A percentile compares a stretch with the other conserved stretches of the same genome.
phyloP scores from a whole-genome alignment of 2,113 vertebrate genomes.

The Sterrhoptilus dennistouni region DNA sequence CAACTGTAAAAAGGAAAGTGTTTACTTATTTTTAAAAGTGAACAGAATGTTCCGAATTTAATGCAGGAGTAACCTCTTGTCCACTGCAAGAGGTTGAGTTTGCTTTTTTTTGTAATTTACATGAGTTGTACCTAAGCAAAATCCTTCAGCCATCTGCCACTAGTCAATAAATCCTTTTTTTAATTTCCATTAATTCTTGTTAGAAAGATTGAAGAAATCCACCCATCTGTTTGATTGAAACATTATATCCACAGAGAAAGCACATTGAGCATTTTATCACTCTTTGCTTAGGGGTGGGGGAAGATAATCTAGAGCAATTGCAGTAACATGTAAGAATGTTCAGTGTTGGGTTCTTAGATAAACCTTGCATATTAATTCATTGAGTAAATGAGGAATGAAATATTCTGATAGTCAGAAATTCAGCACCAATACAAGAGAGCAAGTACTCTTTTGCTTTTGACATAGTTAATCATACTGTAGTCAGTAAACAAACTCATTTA shows the following conservation, averaged over 20 bases:
- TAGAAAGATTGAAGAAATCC: slow-evolving; percentile 54
- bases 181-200: slow-evolving; percentile 61
- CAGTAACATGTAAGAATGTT: background rate
- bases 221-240: slow-evolving; percentile 39
- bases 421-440: background rate
- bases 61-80: slow-evolving; percentile 38
- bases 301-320: background rate
- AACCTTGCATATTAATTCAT: background rate
- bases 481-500: background rate
- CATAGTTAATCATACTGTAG: background rate
- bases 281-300: background rate
- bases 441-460: background rate
- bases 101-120: slow-evolving; percentile 35
- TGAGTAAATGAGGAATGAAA: background rate
- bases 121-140: slow-evolving; percentile 43
- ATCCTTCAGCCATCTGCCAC: slow-evolving; percentile 47
- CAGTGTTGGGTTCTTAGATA: background rate
- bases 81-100: slow-evolving; percentile 28
- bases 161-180: slow-evolving; percentile 62
- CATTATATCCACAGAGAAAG: background rate
- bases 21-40: background rate
- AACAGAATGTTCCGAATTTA: background rate
- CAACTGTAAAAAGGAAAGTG: background rate
- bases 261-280: background rate
- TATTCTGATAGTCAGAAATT: background rate